These are phyloP conservation scores for Thomomys bottae DNA, from an alignment of 2,113 vertebrate species.

Conservation along the genomic window DNA sequence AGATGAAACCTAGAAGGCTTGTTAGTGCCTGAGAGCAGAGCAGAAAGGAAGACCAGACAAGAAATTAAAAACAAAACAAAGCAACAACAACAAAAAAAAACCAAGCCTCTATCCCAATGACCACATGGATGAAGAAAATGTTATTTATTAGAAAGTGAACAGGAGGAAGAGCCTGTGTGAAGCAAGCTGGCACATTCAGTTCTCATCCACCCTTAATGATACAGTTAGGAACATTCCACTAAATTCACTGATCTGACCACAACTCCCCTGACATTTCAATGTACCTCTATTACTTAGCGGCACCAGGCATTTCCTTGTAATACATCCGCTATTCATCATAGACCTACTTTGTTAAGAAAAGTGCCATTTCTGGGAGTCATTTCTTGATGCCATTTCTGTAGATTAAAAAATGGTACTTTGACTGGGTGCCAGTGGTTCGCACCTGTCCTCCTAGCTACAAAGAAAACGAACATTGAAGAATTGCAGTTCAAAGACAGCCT, in stretches of 20 bases:
- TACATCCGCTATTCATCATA: too few species aligned
- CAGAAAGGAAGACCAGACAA: neutral
- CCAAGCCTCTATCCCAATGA: neutral
- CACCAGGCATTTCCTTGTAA: neutral
- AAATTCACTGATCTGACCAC: neutral
- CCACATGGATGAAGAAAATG: neutral
- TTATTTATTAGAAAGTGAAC: neutral
- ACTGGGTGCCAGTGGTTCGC: too few species aligned
- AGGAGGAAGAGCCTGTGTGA: neutral
- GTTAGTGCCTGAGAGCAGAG: neutral
- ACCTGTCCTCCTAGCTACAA: too few species aligned
- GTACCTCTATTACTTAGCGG: neutral
- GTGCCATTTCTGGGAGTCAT: neutral
- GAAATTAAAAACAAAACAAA: too few species aligned
- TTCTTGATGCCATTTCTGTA: neutral
- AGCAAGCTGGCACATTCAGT: neutral
- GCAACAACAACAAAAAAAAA: too few species aligned
- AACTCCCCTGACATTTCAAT: neutral
- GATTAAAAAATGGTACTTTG: too few species aligned
- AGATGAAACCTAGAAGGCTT: neutral
- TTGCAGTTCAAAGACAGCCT: too few species aligned
- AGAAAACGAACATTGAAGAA: too few species aligned
- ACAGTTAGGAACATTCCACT: neutral
- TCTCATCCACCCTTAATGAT: neutral
- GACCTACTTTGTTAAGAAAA: neutral